Base-by-base conservation (phyloP, 2,888 invertebrate genomes). In the Hirtodrosophila cameraria region DNA sequence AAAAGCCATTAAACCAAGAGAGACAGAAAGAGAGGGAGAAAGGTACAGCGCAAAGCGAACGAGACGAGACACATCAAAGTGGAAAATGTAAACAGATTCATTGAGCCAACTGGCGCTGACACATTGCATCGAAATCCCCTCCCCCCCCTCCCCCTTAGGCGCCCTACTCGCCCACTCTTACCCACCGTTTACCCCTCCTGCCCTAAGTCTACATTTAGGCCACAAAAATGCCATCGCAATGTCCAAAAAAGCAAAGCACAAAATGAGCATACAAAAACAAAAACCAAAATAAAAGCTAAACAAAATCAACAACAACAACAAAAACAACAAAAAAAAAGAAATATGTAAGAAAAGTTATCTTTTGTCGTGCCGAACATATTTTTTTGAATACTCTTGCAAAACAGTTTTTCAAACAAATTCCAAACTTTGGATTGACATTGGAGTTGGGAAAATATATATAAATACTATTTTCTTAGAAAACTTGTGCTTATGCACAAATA, bases 171-270 rank as follows among this genome's bases (percentile, higher is more conserved):
- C n/a, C n/a, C n/a, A n/a, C n/a, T n/a, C n/a, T n/a, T n/a, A n/a
- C n/a, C n/a, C n/a, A n/a, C n/a, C n/a, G n/a, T n/a, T n/a, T n/a
- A n/a, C 4, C 3, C 11, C 28, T 16, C 12, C 1, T 20, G 1
- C 12, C 15, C 13, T 12, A 38, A 36, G 52, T 38, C 36, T 66
- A 75, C 77, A 81, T 81, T 79, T 83, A 83, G 85, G 86, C 85
- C 86, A 86, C 83, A 83, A 83, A 85, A 86, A 84, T 80, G 82
- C 73, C 84, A 83, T 70, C 78, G 78, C 82, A 82, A 66, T 79
- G 82, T 82, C 70, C 82, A 82, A 79, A 82, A 75, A 62, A 52
- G 38, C 60, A 60, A 73, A 49, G 38, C 60, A 61, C 55, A 76
- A 67, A 62, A 48, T 45, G 36, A 74, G 55, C 70, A 65, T 15